Evolutionary conservation across 2,797 vertebrate genomes (phyloP), one percentile per base, ranked within the genome.

Genomic region (Sitta carolinensis): DNA sequence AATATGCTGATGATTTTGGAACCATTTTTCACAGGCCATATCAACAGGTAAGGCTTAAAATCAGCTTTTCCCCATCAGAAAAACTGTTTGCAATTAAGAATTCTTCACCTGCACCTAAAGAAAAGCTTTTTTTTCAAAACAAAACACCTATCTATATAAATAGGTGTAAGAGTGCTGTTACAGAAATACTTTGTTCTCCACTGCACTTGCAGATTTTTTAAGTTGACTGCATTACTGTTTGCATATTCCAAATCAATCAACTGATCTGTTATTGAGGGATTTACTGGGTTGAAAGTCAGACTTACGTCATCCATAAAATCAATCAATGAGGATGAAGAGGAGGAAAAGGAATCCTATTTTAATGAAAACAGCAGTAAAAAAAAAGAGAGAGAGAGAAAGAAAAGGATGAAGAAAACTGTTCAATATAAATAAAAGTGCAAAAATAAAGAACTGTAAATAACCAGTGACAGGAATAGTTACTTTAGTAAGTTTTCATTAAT

Each of bases 241-340:
- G 89, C 97, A 91, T 95, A 97, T 78, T 95, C 90, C 94, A 96
- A 90, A 96, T 94, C 84, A 97, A 97, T 90, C 90, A 96, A 96
- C 58, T 96, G 61, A 94, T 97, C 69, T 97, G 80, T 95, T 95
- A 97, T 26, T 83, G 48, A 96, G 89, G 91, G 87, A 93, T 97
- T 95, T 97, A 98, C 97, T 97, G 93, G 84, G 97, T 97, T 96
- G 95, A 97, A 97, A 97, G 91, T 97, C 97, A 95, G 97, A 99
- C 99, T 99, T 99, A 99, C 98, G 97, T 99, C 98, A 98, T 99
- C 98, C 98, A 98, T 99, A 98, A 99, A 99, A 98, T 99, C 98
- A 98, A 99, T 98, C 98, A 99, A 98, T 98, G 99, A 99, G 95
- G 98, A 99, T 97, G 99, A 99, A 94, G 99, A 99, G 95, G 99